Percentiles rank a stretch among this genome's conserved stretches.
phyloP scores from a whole-genome alignment of 2,888 invertebrate species.

The Callosobruchus maculatus region DNA sequence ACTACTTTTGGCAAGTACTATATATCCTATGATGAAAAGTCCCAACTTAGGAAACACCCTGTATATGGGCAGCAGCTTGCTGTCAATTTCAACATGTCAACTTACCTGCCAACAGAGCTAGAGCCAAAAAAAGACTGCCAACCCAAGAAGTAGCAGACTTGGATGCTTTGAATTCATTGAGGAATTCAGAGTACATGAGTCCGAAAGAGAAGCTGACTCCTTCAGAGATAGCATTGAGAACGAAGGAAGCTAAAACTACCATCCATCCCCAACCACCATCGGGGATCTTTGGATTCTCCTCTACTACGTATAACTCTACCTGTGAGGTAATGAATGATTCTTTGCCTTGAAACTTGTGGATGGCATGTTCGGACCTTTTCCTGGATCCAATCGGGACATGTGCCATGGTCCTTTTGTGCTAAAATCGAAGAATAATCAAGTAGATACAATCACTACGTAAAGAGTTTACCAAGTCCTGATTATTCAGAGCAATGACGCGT shows the following conservation, averaged over 20 bases:
- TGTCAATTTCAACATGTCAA: not conserved
- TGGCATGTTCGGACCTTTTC: slow-evolving; percentile 13
- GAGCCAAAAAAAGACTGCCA: slow-evolving; percentile 34
- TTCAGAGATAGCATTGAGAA: slow-evolving; percentile 87
- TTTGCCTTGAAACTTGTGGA: slow-evolving; percentile 20
- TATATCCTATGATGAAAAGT: too few relatives aligned
- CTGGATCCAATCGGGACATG: slow-evolving; percentile 14
- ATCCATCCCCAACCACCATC: slow-evolving; percentile 91
- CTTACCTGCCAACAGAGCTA: slow-evolving; percentile 60
- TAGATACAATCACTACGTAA: too few relatives aligned
- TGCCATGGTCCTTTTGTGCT: slow-evolving; percentile 9
- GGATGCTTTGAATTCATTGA: slow-evolving; percentile 45
- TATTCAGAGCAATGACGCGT: too few relatives aligned
- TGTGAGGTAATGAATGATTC: slow-evolving; percentile 26
- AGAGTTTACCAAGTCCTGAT: too few relatives aligned
- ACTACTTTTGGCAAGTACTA: too few relatives aligned
- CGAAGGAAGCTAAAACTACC: slow-evolving; percentile 78
- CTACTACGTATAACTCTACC: slow-evolving; percentile 24
- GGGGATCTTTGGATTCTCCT: slow-evolving; percentile 58
- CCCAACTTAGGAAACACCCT: too few relatives aligned
- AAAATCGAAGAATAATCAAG: not conserved
- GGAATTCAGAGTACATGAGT: slow-evolving; percentile 80
- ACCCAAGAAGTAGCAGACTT: slow-evolving; percentile 68
- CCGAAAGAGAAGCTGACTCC: slow-evolving; percentile 94
- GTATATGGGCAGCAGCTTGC: too few relatives aligned